phyloP scores from a whole-genome alignment of 2,797 vertebrate species.

The Gallirallus australis region DNA sequence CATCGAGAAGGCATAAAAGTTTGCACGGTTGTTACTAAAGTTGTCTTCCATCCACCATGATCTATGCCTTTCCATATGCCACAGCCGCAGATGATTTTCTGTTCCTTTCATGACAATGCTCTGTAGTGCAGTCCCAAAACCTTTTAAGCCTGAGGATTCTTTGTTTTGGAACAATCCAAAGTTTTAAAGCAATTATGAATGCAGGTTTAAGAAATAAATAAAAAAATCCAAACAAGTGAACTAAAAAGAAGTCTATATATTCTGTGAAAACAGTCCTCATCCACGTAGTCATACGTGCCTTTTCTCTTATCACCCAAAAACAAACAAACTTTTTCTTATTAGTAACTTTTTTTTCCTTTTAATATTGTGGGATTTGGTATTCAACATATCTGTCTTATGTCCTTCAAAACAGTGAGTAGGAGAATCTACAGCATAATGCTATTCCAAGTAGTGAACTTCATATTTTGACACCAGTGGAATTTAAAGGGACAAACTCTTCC shows the following conservation, averaged over 20 bases:
- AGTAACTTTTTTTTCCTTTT: neutral
- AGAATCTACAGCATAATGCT: neutral
- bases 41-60: too few relatives aligned
- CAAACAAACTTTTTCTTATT: neutral
- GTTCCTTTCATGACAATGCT: neutral
- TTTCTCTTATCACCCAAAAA: neutral
- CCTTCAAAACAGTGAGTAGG: neutral
- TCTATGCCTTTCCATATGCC: too few relatives aligned
- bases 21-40: too few relatives aligned
- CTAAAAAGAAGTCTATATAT: neutral
- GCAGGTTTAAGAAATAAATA: neutral
- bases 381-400: neutral
- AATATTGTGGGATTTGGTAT: neutral
- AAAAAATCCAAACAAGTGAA: neutral
- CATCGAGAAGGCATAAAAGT: too few relatives aligned
- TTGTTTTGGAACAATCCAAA: neutral
- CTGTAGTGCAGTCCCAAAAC: fast-evolving
- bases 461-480: neutral
- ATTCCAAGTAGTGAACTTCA: neutral
- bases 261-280: neutral
- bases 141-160: neutral
- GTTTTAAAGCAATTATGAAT: neutral
- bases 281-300: neutral
- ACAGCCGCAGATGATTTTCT: neutral
- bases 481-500: neutral